These are phyloP conservation scores for Oreochromis aureus DNA, from an alignment of 2,113 vertebrate genomes.

Conservation along the genomic window DNA sequence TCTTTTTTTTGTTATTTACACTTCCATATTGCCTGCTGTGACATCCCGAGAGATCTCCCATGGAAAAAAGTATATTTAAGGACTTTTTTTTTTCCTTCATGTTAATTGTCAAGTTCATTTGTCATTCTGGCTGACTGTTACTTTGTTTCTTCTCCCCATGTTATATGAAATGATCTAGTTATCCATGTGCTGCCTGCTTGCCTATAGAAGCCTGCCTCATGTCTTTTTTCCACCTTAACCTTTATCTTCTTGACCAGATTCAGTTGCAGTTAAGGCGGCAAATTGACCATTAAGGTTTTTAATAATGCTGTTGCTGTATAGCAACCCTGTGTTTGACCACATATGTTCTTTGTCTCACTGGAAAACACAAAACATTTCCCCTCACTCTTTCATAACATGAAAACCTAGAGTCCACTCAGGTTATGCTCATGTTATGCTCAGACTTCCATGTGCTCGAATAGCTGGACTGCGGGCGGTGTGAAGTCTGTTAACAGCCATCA, in stretches of 20 bases:
- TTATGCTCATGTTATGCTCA: background rate
- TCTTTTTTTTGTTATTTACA: background rate
- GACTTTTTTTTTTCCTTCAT: background rate
- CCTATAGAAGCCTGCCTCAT: background rate
- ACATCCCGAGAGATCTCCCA: background rate
- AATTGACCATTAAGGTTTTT: background rate
- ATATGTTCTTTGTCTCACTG: background rate
- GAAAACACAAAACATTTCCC: background rate
- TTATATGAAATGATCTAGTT: background rate
- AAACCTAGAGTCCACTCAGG: background rate
- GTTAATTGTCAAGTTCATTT: background rate
- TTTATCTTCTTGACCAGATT: background rate
- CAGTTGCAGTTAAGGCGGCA: background rate
- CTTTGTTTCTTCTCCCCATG: background rate
- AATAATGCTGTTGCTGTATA: background rate
- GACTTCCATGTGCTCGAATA: background rate
- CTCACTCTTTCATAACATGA: background rate
- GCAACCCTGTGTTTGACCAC: background rate
- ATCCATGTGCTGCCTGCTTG: background rate
- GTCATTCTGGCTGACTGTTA: background rate
- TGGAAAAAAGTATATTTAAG: background rate
- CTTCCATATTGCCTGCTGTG: background rate
- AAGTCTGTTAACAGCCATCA: conserved; percentile 29
- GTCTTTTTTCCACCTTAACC: background rate
- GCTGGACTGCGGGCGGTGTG: background rate